phyloP scores from a whole-genome alignment of 2,797 vertebrate species.

The Trematomus bernacchii region DNA sequence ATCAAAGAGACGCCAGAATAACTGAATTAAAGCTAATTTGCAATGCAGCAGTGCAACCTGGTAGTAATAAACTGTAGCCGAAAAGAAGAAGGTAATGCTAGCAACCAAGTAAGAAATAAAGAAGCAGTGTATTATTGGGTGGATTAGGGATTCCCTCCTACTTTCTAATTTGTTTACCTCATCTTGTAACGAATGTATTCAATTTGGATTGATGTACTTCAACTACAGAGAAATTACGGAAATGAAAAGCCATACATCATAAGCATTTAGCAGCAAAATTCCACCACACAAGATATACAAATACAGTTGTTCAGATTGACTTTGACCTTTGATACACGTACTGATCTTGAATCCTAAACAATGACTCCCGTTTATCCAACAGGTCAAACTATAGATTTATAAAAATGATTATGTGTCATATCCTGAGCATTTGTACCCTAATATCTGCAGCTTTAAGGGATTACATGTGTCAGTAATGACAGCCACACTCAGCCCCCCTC shows the following conservation, averaged over 20 bases:
- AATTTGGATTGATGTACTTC: not conserved
- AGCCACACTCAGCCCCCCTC: too few relatives aligned
- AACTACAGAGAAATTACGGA: not conserved
- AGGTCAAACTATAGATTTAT: constrained; percentile 35
- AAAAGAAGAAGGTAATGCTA: constrained; percentile 3
- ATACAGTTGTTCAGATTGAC: not conserved
- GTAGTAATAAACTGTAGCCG: not conserved
- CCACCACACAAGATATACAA: not conserved
- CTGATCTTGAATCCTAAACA: constrained; percentile 1
- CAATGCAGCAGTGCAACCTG: constrained; percentile 1
- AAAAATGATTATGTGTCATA: constrained; percentile 17
- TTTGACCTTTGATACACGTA: constrained; percentile 6
- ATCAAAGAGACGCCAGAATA: constrained; percentile 6
- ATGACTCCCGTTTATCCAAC: constrained; percentile 8
- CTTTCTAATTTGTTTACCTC: constrained; percentile 1
- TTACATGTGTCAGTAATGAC: not conserved
- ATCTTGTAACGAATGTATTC: not conserved
- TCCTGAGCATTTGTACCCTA: constrained; percentile 5
- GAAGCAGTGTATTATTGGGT: not conserved
- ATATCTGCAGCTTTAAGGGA: constrained; percentile 17
- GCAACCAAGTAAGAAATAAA: not conserved
- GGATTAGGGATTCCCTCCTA: constrained; percentile 1
- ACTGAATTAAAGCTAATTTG: not conserved
- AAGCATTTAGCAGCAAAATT: not conserved
- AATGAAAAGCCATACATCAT: not conserved